These are phyloP conservation scores for Stenodema calcarata DNA, from an alignment of 2,888 invertebrate species.

Conservation along the genomic window DNA sequence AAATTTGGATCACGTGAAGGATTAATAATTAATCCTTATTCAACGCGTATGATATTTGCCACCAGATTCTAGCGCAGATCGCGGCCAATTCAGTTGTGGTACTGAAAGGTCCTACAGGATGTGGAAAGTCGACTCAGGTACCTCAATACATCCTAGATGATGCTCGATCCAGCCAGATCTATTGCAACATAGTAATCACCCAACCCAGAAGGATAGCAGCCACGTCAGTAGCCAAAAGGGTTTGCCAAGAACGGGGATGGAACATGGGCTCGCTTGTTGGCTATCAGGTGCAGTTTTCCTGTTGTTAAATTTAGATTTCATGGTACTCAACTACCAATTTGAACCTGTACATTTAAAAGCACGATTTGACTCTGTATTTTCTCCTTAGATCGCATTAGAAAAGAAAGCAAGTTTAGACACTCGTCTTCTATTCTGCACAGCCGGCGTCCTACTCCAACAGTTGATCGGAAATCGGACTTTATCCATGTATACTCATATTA, in stretches of 20 bases:
- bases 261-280: slow-evolving; percentile 82
- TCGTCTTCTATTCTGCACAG: slow-evolving; percentile 84
- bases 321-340: no score
- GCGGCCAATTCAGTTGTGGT: slow-evolving; percentile 76
- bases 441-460: slow-evolving; percentile 85
- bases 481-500: slow-evolving; percentile 83
- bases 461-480: slow-evolving; percentile 69
- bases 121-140: slow-evolving; percentile 91
- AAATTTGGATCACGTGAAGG: no score
- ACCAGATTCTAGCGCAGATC: slow-evolving; percentile 74
- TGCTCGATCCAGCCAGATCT: slow-evolving; percentile 67
- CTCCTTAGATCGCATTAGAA: slow-evolving; percentile 74
- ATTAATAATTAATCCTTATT: no score
- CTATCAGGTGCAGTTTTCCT: slow-evolving; percentile 72
- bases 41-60: neutral
- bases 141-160: slow-evolving; percentile 93
- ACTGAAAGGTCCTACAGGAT: slow-evolving; percentile 92
- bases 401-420: slow-evolving; percentile 71
- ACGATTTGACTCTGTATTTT: neutral
- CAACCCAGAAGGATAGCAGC: slow-evolving; percentile 95
- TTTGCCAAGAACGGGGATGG: slow-evolving; percentile 85
- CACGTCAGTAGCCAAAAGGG: slow-evolving; percentile 84
- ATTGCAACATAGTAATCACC: slow-evolving; percentile 89
- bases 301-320: neutral
- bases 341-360: no score